Conservation (phyloP, 1,140 invertebrate species). For the Drosophila orena region DNA sequence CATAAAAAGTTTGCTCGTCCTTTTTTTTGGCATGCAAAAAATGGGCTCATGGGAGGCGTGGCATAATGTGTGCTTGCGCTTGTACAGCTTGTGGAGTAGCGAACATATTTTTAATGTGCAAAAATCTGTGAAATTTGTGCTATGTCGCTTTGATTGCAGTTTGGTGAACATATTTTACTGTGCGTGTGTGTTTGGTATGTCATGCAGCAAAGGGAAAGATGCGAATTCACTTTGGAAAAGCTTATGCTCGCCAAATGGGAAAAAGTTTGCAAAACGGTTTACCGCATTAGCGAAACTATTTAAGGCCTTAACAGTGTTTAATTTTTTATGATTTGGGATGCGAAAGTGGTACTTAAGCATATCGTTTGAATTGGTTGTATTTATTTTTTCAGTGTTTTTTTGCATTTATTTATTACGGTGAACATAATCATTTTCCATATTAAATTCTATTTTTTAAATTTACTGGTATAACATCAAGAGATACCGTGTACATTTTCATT, state of each 20-base stretch:
- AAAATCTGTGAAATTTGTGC: constrained; percentile 75
- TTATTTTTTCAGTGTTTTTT: no score
- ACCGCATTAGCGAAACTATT: constrained; percentile 18
- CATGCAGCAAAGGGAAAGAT: constrained; percentile 13
- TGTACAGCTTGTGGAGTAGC: constrained; percentile 28
- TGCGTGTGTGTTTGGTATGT: constrained; percentile 27
- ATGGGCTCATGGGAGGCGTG: constrained; percentile 49
- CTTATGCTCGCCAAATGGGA: constrained; percentile 16
- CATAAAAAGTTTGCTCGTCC: constrained; percentile 54
- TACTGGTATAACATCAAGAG: no score
- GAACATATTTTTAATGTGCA: constrained; percentile 79
- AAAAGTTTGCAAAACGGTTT: constrained; percentile 20
- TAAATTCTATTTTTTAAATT: no score
- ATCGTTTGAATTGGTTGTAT: no score
- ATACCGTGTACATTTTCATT: no score
- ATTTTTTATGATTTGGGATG: no score
- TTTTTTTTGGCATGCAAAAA: constrained; percentile 57
- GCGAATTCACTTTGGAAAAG: constrained; percentile 21
- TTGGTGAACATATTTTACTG: constrained; percentile 54
- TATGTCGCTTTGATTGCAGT: constrained; percentile 73
- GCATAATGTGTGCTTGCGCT: not conserved
- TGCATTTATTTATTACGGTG: no score
- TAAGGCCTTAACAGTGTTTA: not conserved
- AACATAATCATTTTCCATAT: no score
- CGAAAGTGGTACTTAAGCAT: not conserved